Evolutionary conservation across 2,797 vertebrate species (phyloP), one percentile per base, ranked within the genome.

Genomic region (Chelon auratus): DNA sequence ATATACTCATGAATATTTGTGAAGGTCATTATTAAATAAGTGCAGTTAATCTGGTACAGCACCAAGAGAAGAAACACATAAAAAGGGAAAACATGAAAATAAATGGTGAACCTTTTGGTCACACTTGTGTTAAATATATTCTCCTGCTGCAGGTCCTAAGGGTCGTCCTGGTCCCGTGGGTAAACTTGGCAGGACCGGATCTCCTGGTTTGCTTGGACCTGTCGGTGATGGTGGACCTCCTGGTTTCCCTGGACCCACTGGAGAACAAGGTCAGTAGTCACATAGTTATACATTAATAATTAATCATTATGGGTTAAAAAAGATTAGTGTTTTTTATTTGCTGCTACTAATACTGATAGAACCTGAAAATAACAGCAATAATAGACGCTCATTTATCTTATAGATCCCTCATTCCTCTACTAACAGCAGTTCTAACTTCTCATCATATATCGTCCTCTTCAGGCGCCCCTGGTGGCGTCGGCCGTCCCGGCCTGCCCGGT

Each of bases 381-480:
- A 33, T 33, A 33, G 30, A 33, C 7, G 6, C 7, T 5, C 30
- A 6, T 33, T 30, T 33, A 8, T 7, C 30, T 33, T 33, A 33
- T 7, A 33, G 7, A 33, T 33, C 30, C 30, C 30, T 33, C 30
- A 33, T 33, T 5, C 6, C 30, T 33, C 30, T 33, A 33, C 30
- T 33, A 8, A 33, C 30, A 33, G 30, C 14, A 43, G 14, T 43
- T 43, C 42, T 43, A 15, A 43, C 42, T 14, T 43, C 15, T 47
- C 5, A 14, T 48, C 17, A 48, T 9, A 33, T 54, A 17, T 20
- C 63, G 2, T 24, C 0, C n/a, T 18, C 62, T 42, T 53, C 64
- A 99, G 97, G 97, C 70, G 53, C 15, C 22, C 90, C 94, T 0
- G 97, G 97, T 58, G 87, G 90, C n/a, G 80, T 80, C 0, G 97